These are phyloP conservation scores for Plestiodon gilberti DNA, from an alignment of 2,113 vertebrate species.

Conservation along the genomic window DNA sequence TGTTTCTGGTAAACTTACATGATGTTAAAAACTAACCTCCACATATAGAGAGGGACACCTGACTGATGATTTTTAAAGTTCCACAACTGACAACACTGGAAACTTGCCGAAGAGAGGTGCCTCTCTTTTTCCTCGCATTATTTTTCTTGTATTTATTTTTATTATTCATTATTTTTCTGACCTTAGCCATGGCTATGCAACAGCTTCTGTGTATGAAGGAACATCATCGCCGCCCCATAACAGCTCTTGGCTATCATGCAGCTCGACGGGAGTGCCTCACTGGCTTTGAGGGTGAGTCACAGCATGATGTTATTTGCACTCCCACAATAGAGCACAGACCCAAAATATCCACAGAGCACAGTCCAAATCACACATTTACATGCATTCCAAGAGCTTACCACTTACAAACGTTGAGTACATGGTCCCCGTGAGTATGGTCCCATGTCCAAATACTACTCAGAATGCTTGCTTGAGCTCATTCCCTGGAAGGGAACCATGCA, in stretches of 20 bases:
- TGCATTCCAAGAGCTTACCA: background rate
- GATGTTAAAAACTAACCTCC: background rate
- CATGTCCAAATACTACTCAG: background rate
- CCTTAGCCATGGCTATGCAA: conserved; percentile 53
- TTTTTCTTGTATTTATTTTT: background rate
- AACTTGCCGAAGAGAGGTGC: background rate
- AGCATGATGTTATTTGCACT: background rate
- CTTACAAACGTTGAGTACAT: background rate
- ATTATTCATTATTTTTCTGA: background rate
- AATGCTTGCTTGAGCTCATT: background rate
- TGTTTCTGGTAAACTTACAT: background rate
- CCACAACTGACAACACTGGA: background rate
- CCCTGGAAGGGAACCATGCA: too few species aligned
- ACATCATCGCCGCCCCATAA: conserved; percentile 40
- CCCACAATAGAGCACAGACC: background rate
- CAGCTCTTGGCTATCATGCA: conserved; percentile 57
- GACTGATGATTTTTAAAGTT: background rate
- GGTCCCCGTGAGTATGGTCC: background rate
- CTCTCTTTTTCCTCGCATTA: background rate
- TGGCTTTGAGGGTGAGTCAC: conserved; percentile 50
- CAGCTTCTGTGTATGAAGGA: conserved; percentile 41
- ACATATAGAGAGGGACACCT: background rate
- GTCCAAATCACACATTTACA: background rate
- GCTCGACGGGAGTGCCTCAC: conserved; percentile 57
- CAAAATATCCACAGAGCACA: background rate